Conservation (phyloP, 2,797 vertebrate genomes). For the Aeoliscus strigatus region DNA sequence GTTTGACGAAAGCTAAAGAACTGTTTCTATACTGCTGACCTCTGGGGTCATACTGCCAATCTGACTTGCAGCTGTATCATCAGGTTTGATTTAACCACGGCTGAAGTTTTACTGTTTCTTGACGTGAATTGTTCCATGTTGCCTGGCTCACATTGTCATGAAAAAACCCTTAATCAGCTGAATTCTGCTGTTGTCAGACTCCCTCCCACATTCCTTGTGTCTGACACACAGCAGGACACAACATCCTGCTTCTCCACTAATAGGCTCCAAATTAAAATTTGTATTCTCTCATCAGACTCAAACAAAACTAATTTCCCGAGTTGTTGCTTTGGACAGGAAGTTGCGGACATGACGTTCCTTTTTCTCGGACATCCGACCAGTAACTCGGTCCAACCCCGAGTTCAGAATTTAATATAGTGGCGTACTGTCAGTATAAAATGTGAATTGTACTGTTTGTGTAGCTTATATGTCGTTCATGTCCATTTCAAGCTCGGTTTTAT, state of each 20-base stretch:
- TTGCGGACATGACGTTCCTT: too few relatives aligned
- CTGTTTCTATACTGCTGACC: neutral
- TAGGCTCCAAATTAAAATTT: slow-evolving; percentile 25
- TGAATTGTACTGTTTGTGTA: too few relatives aligned
- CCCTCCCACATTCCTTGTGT: slow-evolving; percentile 44
- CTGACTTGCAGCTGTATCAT: neutral
- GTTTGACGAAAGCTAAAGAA: too few relatives aligned
- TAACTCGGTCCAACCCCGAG: too few relatives aligned
- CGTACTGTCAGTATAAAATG: too few relatives aligned
- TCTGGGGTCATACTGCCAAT: slow-evolving; percentile 1
- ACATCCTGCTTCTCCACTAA: slow-evolving; percentile 17
- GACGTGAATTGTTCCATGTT: slow-evolving; percentile 11
- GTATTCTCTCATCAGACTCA: slow-evolving; percentile 21
- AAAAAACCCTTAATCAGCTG: slow-evolving; percentile 47
- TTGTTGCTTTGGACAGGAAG: too few relatives aligned
- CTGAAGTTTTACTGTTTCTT: slow-evolving; percentile 6
- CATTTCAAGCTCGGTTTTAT: too few relatives aligned
- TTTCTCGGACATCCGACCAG: too few relatives aligned
- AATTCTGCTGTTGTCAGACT: slow-evolving; percentile 36
- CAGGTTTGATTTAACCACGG: slow-evolving; percentile 4
- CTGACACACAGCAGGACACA: slow-evolving; percentile 37
- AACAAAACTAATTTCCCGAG: too few relatives aligned
- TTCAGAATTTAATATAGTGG: too few relatives aligned
- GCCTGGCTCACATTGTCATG: slow-evolving; percentile 26
- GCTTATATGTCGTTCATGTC: too few relatives aligned